Conservation (phyloP, 2,888 invertebrate species). For the Drosophila pullipes region DNA sequence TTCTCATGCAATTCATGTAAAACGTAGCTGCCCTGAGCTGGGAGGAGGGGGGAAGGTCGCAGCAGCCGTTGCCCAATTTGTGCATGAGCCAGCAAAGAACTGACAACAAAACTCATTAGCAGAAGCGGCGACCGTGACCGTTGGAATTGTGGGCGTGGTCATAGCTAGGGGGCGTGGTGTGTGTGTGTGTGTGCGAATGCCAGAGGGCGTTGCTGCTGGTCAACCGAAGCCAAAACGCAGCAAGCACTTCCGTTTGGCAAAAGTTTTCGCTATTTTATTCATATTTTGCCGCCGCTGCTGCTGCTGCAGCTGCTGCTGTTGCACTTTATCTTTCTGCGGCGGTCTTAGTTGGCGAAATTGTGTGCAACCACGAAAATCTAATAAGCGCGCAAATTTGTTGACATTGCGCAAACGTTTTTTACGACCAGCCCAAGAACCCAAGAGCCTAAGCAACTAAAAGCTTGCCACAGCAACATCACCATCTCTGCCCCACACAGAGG, state of each 20-base stretch:
- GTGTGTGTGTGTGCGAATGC: conserved; percentile 22
- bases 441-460: conserved; percentile 34
- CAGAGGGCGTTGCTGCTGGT: conserved; percentile 58
- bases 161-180: background rate
- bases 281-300: conserved; percentile 53
- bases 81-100: conserved; percentile 65
- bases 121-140: conserved; percentile 76
- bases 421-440: conserved; percentile 59
- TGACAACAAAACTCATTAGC: conserved; percentile 81
- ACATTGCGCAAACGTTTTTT: conserved; percentile 81
- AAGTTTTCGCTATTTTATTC: conserved; percentile 73
- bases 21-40: conserved; percentile 16
- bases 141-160: conserved; percentile 58
- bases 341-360: conserved; percentile 81
- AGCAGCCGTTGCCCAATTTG: conserved; percentile 62
- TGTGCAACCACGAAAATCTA: conserved; percentile 81
- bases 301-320: conserved; percentile 35
- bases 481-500: conserved; percentile 2
- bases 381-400: conserved; percentile 81
- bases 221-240: conserved; percentile 73
- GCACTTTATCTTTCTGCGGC: conserved; percentile 76
- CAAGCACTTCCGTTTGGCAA: conserved; percentile 67
- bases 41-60: conserved; percentile 21
- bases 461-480: conserved; percentile 8
- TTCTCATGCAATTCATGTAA: conserved; percentile 58